phyloP scores from a whole-genome alignment of 2,113 vertebrate genomes.

The Thomomys bottae region DNA sequence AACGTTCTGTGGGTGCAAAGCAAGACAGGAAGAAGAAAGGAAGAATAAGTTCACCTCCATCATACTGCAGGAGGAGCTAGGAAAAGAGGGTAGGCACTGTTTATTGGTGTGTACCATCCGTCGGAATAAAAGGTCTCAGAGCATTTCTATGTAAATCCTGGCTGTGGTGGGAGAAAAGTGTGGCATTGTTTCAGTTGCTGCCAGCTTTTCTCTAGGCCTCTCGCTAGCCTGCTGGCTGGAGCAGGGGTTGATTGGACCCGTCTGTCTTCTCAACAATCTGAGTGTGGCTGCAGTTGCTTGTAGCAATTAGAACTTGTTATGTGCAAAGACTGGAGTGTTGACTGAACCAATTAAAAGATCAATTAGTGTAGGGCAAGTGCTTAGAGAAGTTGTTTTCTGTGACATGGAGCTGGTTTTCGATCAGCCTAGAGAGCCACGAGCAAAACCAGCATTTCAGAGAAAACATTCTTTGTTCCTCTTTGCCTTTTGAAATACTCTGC shows the following conservation, averaged over 20 bases:
- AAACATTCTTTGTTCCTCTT: not conserved
- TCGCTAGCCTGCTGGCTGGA: not conserved
- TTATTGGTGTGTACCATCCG: not conserved
- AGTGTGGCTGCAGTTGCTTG: slow-evolving; percentile 74
- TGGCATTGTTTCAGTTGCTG: not conserved
- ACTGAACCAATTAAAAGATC: slow-evolving; percentile 89
- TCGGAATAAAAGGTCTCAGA: not conserved
- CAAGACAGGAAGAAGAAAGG: not conserved
- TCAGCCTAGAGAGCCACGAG: not conserved
- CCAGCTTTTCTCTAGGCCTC: not conserved
- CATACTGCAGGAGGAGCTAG: not conserved
- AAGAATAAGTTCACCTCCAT: not conserved
- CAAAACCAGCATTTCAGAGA: not conserved
- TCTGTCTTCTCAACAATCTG: not conserved
- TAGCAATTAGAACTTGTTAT: slow-evolving; percentile 86
- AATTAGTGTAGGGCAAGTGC: slow-evolving; percentile 83
- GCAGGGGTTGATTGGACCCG: not conserved
- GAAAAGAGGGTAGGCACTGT: too few relatives aligned
- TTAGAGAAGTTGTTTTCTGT: slow-evolving; percentile 75
- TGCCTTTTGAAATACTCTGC: not conserved
- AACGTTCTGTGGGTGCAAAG: not conserved
- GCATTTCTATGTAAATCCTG: not conserved
- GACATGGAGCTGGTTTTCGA: slow-evolving; percentile 69
- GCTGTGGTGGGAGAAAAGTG: fast-evolving
- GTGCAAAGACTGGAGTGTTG: slow-evolving; percentile 83